These are phyloP conservation scores for Leptopilina syphax DNA, from an alignment of 2,888 invertebrate genomes.

Conservation along the genomic window DNA sequence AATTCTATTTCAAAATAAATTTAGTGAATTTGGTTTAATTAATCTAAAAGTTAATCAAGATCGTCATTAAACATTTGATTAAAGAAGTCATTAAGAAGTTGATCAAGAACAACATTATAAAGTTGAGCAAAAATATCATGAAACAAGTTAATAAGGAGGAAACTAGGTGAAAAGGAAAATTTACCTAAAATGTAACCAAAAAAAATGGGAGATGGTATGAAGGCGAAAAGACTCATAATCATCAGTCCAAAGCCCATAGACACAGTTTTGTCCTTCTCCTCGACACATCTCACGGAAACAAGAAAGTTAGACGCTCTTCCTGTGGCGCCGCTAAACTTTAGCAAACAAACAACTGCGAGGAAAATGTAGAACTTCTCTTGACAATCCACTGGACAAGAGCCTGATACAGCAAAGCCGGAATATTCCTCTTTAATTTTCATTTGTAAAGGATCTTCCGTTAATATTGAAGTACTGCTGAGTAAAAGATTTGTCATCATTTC, in stretches of 20 bases:
- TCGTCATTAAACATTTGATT: too few species aligned
- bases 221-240: constrained; percentile 84
- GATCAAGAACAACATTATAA: too few species aligned
- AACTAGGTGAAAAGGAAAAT: constrained; percentile 39
- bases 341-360: constrained; percentile 78
- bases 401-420: constrained; percentile 76
- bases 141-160: too few species aligned
- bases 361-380: constrained; percentile 79
- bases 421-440: constrained; percentile 50
- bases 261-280: constrained; percentile 85
- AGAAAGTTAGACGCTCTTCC: constrained; percentile 82
- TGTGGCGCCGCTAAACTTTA: constrained; percentile 81
- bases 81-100: too few species aligned
- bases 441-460: constrained; percentile 54
- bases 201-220: constrained; percentile 87
- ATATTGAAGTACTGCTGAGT: constrained; percentile 54
- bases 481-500: constrained; percentile 54
- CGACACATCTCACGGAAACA: constrained; percentile 83
- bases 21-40: too few species aligned
- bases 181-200: constrained; percentile 85
- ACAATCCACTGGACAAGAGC: constrained; percentile 81
- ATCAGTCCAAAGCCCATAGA: constrained; percentile 85
- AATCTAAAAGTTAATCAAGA: too few species aligned
- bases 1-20: not conserved
- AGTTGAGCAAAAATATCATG: too few species aligned